Evolutionary conservation across 2,113 vertebrate genomes (phyloP), one percentile per base, ranked within the genome.

Genomic region (Clarias magur): DNA sequence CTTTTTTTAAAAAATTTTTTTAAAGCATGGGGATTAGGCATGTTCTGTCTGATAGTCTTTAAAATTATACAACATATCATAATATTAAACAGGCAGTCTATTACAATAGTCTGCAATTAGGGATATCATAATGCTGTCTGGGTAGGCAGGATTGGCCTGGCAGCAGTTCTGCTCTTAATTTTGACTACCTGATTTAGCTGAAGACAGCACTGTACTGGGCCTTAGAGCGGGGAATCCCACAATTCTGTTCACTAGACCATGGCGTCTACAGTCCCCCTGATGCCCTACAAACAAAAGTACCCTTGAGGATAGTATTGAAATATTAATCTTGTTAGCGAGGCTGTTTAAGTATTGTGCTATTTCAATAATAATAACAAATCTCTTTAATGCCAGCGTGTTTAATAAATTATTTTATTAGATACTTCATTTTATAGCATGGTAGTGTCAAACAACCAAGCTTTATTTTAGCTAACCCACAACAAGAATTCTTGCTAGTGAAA

Each of bases 1-100:
- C 91, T 92, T 91, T 91, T 83, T 25, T 59, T 59, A n/a, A n/a
- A n/a, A n/a, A n/a, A n/a, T 17, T 63, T 63, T 42, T 84, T 90
- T 88, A 92, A 91, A 89, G 85, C 34, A 60, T 70, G 76, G 85
- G 76, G 67, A 72, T 85, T 48, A 80, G 79, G 34, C 79, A 62
- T 81, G 34, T 62, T 81, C 59, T 81, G 79, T 62, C 59, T 81
- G 79, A 81, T 62, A 81, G 79, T 38, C 57, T 81, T 60, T 21
- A 38, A 42, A 62, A 62, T 62, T 42, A 80, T 80, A 62, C 30
- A 80, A 38, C 23, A 60, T 80, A 42, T 62, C 21, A 19, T 8
- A 6, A 81, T 62, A 80, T 34, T 34, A 30, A 60, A 62, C 57
- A 81, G 79, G 79, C 79, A 81, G 57, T 4, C 12, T 62, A 38